Conservation (phyloP, 2,113 vertebrate species). For the Fukomys damarensis region DNA sequence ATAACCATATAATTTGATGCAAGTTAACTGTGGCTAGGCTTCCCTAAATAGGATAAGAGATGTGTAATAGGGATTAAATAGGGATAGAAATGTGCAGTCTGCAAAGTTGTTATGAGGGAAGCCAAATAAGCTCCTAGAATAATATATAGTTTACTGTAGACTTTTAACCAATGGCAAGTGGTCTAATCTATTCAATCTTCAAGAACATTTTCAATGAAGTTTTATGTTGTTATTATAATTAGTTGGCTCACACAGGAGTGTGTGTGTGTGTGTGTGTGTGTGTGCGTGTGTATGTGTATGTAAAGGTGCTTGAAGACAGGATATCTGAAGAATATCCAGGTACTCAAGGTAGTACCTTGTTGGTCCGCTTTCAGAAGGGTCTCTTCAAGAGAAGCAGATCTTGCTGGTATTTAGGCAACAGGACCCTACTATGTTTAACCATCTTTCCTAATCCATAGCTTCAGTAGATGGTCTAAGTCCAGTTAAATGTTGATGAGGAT, state of each 20-base stretch:
- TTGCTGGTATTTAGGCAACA: background rate
- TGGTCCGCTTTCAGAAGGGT: background rate
- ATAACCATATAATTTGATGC: background rate
- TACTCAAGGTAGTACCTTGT: background rate
- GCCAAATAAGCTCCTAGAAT: background rate
- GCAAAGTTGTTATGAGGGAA: background rate
- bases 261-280: background rate
- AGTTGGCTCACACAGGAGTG: background rate
- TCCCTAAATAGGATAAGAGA: too few species aligned
- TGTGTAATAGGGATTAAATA: too few species aligned
- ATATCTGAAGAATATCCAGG: background rate
- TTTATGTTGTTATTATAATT: background rate
- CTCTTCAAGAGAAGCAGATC: background rate
- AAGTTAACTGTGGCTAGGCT: background rate
- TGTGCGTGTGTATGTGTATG: background rate
- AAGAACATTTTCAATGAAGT: background rate
- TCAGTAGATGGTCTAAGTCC: background rate
- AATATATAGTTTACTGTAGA: background rate
- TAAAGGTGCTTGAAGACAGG: background rate
- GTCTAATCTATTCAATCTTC: background rate
- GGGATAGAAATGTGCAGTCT: background rate
- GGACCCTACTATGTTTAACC: background rate
- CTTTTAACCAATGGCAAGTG: background rate
- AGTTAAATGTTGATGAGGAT: background rate
- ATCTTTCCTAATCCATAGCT: background rate